Evolutionary conservation across 2,797 vertebrate species (phyloP).

Genomic region (Sebastes cheni): DNA sequence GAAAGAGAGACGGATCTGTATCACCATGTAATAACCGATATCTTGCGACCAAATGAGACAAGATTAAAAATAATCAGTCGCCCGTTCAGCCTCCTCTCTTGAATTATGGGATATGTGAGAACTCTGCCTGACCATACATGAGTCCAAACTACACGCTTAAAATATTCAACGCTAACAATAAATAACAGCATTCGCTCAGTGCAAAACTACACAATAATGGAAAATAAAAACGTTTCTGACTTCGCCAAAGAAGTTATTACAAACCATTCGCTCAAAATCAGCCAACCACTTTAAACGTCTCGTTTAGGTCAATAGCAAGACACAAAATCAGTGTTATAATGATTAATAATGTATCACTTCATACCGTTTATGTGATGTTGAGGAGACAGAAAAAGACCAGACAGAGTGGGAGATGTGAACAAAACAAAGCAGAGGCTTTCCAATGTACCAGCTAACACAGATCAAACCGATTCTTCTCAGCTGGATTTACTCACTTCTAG

Average conservation of each 20-base stretch:
- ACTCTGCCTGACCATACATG: not conserved
- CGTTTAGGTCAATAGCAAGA: not conserved
- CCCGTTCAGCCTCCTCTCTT: not conserved
- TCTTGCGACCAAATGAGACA: not conserved
- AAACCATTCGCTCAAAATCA: not conserved
- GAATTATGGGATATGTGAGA: not conserved
- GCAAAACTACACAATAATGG: slow-evolving; percentile 48
- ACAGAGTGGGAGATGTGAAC: not conserved
- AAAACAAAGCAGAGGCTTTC: not conserved
- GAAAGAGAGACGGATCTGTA: not conserved
- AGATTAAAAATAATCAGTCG: not conserved
- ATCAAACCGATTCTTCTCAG: not conserved
- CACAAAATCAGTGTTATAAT: not conserved
- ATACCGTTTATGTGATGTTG: not conserved
- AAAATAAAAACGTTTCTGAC: not conserved
- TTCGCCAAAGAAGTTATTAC: not conserved
- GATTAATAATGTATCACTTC: not conserved
- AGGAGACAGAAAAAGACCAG: not conserved
- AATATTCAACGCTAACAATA: slow-evolving; percentile 42
- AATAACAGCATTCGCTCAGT: slow-evolving; percentile 60
- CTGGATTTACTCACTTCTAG: not conserved
- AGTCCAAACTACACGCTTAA: not conserved
- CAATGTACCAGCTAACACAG: not conserved
- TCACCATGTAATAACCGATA: not conserved
- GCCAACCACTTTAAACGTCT: slow-evolving; percentile 5